These are phyloP conservation scores for Lepeophtheirus nordmannii DNA, from an alignment of 2,888 invertebrate genomes.

Conservation along the genomic window DNA sequence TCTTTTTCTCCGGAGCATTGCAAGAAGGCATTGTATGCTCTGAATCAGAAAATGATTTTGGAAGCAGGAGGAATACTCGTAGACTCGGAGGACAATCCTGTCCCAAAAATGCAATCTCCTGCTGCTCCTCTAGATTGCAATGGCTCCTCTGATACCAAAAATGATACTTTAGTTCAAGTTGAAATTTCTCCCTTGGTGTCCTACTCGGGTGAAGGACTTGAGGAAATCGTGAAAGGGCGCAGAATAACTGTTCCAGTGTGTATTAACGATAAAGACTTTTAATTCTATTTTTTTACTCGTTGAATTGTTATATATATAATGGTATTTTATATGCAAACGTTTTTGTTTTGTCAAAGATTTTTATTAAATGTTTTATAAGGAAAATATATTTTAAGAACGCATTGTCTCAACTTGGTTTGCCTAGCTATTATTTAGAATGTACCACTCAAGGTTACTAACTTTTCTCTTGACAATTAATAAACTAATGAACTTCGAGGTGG, in stretches of 20 bases:
- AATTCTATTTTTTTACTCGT: background rate
- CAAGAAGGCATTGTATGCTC: conserved; percentile 51
- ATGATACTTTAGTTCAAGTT: conserved; percentile 18
- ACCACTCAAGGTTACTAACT: no score
- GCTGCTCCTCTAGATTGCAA: conserved; percentile 4
- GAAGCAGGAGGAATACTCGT: conserved; percentile 60
- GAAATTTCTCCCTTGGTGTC: conserved; percentile 84
- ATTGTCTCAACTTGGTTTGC: no score
- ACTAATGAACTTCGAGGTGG: no score
- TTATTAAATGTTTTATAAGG: no score
- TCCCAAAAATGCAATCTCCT: conserved; percentile 36
- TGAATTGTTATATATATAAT: background rate
- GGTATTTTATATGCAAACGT: background rate
- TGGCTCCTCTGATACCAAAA: background rate
- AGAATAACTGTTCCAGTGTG: conserved; percentile 46
- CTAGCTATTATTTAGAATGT: no score
- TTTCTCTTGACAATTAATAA: no score
- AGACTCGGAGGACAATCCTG: conserved; percentile 34
- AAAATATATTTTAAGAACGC: no score
- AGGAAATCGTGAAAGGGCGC: conserved; percentile 48
- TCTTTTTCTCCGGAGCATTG: conserved; percentile 85
- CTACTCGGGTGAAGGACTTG: conserved; percentile 74
- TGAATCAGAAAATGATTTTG: conserved; percentile 63
- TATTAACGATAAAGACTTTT: background rate
- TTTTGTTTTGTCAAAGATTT: no score